phyloP scores from a whole-genome alignment of 2,797 vertebrate species.

The Rhodeus uyekii region DNA sequence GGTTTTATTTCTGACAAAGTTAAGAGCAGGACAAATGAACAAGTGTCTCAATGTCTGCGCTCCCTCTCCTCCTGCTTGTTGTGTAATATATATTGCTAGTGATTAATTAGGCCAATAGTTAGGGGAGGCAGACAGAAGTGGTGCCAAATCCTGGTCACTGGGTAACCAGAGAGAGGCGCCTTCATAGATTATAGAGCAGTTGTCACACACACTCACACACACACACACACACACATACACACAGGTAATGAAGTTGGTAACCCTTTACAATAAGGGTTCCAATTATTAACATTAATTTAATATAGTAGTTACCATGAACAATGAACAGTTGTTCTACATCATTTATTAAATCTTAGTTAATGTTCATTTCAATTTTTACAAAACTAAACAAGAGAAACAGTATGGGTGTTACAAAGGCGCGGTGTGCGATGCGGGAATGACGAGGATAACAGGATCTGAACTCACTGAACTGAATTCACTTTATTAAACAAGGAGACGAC shows the following conservation, averaged over 20 bases:
- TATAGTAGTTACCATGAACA: background rate
- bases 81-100: constrained; percentile 36
- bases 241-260: background rate
- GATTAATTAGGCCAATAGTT: constrained; percentile 37
- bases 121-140: constrained; percentile 22
- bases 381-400: too few species aligned
- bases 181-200: constrained; percentile 8
- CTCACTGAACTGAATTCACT: too few species aligned
- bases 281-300: background rate
- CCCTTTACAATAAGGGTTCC: too few species aligned
- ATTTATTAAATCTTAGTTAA: background rate
- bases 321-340: background rate
- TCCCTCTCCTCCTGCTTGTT: constrained; percentile 15
- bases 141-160: constrained; percentile 26
- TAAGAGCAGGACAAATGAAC: constrained; percentile 29
- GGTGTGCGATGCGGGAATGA: too few species aligned
- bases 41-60: constrained; percentile 34
- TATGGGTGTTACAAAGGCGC: too few species aligned
- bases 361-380: too few species aligned
- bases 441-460: too few species aligned
- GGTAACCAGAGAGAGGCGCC: constrained; percentile 16
- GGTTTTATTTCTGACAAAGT: constrained; percentile 33
- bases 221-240: background rate
- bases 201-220: constrained; percentile 1
- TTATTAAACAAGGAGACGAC: too few species aligned